A percentile compares a stretch with the other conserved stretches of the same genome.
These are phyloP conservation scores for Euplagia quadripunctaria DNA, from an alignment of 2,888 invertebrate genomes.

Conservation along the genomic window DNA sequence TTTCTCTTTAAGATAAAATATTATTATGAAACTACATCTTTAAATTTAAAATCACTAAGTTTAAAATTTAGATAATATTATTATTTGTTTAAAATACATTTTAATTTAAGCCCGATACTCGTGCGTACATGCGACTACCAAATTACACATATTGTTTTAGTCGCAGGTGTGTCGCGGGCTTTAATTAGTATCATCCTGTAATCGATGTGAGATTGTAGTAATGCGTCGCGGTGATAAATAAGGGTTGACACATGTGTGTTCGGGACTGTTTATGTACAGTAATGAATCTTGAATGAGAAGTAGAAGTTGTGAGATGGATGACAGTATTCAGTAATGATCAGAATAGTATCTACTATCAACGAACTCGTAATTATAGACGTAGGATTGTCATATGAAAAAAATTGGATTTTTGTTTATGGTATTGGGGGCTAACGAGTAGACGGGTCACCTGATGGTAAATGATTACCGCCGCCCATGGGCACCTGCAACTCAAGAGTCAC, in stretches of 20 bases:
- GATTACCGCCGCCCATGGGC: no score
- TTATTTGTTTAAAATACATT: background rate
- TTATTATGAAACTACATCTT: no score
- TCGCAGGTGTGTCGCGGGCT: slow-evolving; percentile 54
- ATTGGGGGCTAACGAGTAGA: no score
- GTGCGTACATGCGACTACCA: background rate
- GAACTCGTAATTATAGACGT: no score
- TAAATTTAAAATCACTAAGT: no score
- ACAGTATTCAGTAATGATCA: background rate
- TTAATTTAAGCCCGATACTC: background rate
- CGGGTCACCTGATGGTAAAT: no score
- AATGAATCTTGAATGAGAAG: slow-evolving; percentile 14
- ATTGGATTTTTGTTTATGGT: no score
- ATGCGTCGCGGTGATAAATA: slow-evolving; percentile 52
- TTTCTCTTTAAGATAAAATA: no score
- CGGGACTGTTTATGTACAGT: slow-evolving; percentile 15
- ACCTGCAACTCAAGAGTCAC: no score
- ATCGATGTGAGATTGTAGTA: slow-evolving; percentile 55
- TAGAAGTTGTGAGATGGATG: background rate
- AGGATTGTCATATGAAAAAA: no score
- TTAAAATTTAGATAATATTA: no score
- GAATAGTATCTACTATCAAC: background rate
- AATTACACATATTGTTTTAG: slow-evolving; percentile 31
- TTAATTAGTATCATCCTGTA: slow-evolving; percentile 60
- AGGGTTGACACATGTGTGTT: slow-evolving; percentile 36